Base-by-base conservation (phyloP, 2,113 vertebrate genomes). In the Laterallus jamaicensis region DNA sequence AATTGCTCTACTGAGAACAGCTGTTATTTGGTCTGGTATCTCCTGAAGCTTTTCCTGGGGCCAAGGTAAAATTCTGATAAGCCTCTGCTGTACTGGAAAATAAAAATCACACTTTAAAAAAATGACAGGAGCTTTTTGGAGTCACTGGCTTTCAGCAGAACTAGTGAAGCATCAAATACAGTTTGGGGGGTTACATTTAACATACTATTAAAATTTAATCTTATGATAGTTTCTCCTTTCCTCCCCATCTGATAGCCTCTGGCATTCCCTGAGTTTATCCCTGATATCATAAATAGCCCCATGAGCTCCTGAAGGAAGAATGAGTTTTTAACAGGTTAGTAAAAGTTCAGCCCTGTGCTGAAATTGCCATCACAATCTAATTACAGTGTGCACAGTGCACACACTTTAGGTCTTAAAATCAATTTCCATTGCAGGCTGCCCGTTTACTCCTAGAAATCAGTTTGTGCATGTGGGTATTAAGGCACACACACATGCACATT, bases 341-440 rank as follows among this genome's bases (percentile, higher is more conserved):
- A 88, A 74, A 94, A 76, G 79, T 91, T 93, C 71, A 88, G 68
- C 42, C 56, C 63, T 70, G 79, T n/a, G 37, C 82, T 74, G 75
- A 82, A 94, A 96, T 35, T 82, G 67, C 82, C 82, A 77, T 82
- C 63, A 29, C 67, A 39, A 35, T 93, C 59, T 91, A 95, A 95
- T 96, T 88, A 88, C 42, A 63, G 42, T 2, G 8, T 50, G 56
- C 80, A 84, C 44, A 54, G 56, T 86, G 77, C 66, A 78, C 69
- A 78, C 0, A 3, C 49, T 82, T 84, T 49, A n/a, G 44, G 70
- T 67, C 52, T 88, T 63, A 67, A 83, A 90, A 88, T 86, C 79
- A 25, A 94, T 90, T 88, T 74, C 56, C 42, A 70, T 59, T 83
- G 31, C 67, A 81, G 59, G n/a, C 22, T 86, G 75, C 52, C 47